Evolutionary conservation across 1,140 invertebrate genomes (phyloP), one percentile per base, ranked within the genome.

Genomic region (Achatina immaculata): DNA sequence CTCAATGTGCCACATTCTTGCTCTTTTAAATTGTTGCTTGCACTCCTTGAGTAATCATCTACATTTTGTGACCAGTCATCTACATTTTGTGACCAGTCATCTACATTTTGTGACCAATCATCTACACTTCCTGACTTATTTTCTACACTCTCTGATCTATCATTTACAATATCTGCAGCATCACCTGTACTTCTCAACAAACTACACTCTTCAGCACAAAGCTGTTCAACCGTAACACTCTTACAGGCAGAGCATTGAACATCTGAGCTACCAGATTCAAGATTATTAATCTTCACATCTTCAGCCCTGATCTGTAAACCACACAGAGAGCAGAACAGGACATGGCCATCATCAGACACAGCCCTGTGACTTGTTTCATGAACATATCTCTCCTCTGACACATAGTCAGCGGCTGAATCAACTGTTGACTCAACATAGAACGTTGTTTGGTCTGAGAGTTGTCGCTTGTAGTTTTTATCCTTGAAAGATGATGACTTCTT

Each of bases 401-500:
- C n/a, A n/a, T n/a, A n/a, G n/a, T n/a, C n/a, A n/a, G n/a, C n/a
- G n/a, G n/a, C n/a, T n/a, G n/a, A 34, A 62, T 34, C 38, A 72
- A 40, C 36, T 36, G 65, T 65, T 83, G 73, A 34, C 71, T 75
- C 19, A 69, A 55, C 36, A 9, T 42, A 43, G 28, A 34, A 72
- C 69, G 45, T 38, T 21, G 72, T 48, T 19, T 78, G 72, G 7
- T 83, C 65, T 28, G 24, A 34, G 9, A 58, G 38, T 0, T 40
- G 71, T 36, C 68, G 55, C 66, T 71, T 77, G 38, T 16, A 34
- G 34, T 14, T 38, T 14, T 40, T 19, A 9, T 19, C 14, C 34
- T 71, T 45, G 24, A n/a, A 73, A 21, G 55, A 48, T 21, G 28
- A 58, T 21, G 28, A 58, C 34, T 74, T 81, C 69, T 81, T 85